Percentiles rank a stretch among this genome's conserved stretches.
These are phyloP conservation scores for Phainopepla nitens DNA, from an alignment of 2,113 vertebrate genomes.

Conservation along the genomic window DNA sequence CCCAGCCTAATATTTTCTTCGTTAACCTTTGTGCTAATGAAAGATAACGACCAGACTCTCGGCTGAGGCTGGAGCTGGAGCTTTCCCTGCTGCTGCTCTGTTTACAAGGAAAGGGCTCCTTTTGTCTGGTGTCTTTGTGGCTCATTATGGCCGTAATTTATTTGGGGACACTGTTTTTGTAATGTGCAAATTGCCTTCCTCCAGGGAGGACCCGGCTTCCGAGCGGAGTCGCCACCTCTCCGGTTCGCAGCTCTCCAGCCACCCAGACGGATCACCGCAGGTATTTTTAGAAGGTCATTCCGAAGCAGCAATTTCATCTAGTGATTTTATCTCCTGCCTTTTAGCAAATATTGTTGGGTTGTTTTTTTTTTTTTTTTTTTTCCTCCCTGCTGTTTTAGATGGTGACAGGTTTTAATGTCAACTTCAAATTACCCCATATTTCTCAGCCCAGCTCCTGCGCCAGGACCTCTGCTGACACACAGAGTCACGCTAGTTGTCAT, in stretches of 20 bases:
- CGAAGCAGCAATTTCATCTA: conserved; percentile 21
- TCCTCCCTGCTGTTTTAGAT: not conserved
- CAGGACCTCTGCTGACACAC: not conserved
- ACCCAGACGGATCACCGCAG: not conserved
- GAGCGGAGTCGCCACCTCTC: not conserved
- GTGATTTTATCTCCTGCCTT: conserved; percentile 52
- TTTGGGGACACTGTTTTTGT: not conserved
- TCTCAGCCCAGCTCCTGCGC: conserved; percentile 18
- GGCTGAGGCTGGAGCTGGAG: not conserved
- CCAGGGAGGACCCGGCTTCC: not conserved
- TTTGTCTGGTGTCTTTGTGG: not conserved
- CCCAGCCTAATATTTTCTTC: not conserved
- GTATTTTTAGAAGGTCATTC: conserved; percentile 57
- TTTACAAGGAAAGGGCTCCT: not conserved
- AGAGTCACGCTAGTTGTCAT: not conserved
- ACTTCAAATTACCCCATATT: conserved; percentile 49
- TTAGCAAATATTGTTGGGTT: conserved; percentile 37
- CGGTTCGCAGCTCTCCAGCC: not conserved
- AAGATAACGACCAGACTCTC: not conserved
- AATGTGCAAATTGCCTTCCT: conserved; percentile 39
- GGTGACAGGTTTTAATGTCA: conserved; percentile 59
- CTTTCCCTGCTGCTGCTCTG: not conserved
- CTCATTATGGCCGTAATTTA: not conserved
- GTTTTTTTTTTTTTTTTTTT: not conserved
- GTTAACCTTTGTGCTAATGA: not conserved